Evolutionary conservation across 1,140 invertebrate genomes (phyloP), one percentile per base, ranked within the genome.

Genomic region (Eumeta japonica): DNA sequence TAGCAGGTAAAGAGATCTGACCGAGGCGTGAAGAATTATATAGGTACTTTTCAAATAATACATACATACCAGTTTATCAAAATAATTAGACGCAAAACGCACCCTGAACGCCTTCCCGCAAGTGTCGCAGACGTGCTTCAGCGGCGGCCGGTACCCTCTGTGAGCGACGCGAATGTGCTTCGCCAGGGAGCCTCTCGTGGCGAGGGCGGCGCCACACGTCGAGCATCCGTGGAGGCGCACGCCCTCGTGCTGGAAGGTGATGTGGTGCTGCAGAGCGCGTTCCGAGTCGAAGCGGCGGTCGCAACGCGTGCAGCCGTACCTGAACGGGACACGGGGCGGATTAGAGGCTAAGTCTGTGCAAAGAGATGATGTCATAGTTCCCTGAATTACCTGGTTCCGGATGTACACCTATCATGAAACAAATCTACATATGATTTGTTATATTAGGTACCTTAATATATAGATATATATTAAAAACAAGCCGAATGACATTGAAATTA

Each of bases 61-160:
- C n/a, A 5, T n/a, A 24, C 20, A 24, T 24, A n/a, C 20, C 20
- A 7, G 13, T 10, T 30, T n/a, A 16, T n/a, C n/a, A 9, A 16
- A 5, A 31, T 5, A 31, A 5, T 12, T 7, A 5, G 5, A 12
- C 11, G 9, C 10, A 35, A 35, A 35, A 46, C 60, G 54, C 28
- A 70, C 68, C 39, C 59, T 37, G 47, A 74, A 74, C 2, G 57
- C 46, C 34, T 61, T 61, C 3, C 61, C 56, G 54, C 71, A 73
- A 7, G 61, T 51, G 39, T 60, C 49, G 42, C 68, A 73, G 12
- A 59, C 49, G 46, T 73, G 57, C 3, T 44, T 35, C 18, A 46
- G 41, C 5, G 57, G 57, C 18, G 62, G 40, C 7, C 48, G 41
- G 15, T 37, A 38, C 5, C 61, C 64, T 28, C 43, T 37, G 52